Evolutionary conservation across 2,888 invertebrate genomes (phyloP).

Genomic region (Lobophora halterata): DNA sequence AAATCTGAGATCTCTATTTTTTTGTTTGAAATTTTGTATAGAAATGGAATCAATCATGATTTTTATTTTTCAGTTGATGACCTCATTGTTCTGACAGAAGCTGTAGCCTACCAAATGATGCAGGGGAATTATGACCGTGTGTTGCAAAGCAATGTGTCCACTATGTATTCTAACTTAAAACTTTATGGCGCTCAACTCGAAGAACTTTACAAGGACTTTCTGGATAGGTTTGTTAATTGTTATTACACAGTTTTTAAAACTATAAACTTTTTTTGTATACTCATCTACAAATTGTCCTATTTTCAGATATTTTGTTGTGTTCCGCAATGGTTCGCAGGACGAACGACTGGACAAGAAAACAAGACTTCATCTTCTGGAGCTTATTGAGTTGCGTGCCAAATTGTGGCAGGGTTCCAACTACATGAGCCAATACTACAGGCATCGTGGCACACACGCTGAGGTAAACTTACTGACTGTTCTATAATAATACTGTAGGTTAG

Average conservation of each 20-base stretch:
- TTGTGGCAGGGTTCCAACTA: conserved; percentile 93
- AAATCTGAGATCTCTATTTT: conserved; percentile 3
- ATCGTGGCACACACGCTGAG: conserved; percentile 83
- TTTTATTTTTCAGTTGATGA: conserved; percentile 85
- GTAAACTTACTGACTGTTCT: conserved; percentile 37
- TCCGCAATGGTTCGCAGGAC: conserved; percentile 94
- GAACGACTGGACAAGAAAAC: conserved; percentile 92
- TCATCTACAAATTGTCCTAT: conserved; percentile 72
- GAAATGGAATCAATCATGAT: too few species aligned
- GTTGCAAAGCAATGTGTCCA: conserved; percentile 86
- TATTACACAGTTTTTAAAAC: too few species aligned
- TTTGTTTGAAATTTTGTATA: too few species aligned
- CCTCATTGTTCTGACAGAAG: conserved; percentile 90
- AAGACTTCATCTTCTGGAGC: conserved; percentile 92
- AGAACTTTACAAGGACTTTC: conserved; percentile 90
- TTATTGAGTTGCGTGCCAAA: conserved; percentile 95
- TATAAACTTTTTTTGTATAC: too few species aligned
- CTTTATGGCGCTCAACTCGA: conserved; percentile 90
- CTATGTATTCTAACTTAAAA: conserved; percentile 90
- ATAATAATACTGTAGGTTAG: too few species aligned
- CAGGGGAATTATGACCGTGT: conserved; percentile 87
- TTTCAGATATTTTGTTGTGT: conserved; percentile 89
- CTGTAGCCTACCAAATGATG: conserved; percentile 88
- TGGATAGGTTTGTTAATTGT: conserved; percentile 80
- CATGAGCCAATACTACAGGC: conserved; percentile 91